Conservation (phyloP, 2,113 vertebrate species). For the Perognathus longimembris region DNA sequence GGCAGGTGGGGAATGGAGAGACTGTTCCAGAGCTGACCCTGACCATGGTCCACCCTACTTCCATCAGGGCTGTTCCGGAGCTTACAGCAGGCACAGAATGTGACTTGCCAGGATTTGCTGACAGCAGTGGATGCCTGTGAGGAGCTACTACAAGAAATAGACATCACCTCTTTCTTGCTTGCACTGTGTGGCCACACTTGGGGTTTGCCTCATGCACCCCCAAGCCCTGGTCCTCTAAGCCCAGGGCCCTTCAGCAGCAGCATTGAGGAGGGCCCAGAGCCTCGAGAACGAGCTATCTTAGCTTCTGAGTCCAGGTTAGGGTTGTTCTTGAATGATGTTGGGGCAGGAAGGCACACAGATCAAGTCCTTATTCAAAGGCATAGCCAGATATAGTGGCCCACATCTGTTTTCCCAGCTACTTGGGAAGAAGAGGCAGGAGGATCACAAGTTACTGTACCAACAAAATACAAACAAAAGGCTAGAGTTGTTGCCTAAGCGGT, state of each 20-base stretch:
- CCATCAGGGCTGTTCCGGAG: conserved; percentile 92
- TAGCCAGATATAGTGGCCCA: too few relatives aligned
- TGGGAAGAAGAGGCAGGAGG: too few relatives aligned
- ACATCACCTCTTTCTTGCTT: conserved; percentile 95
- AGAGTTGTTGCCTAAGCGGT: too few relatives aligned
- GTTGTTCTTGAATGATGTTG: neutral
- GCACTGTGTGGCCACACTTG: conserved; percentile 95
- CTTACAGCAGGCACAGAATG: conserved; percentile 93
- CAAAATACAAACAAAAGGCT: too few relatives aligned
- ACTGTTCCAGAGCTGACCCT: neutral
- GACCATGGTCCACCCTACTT: neutral
- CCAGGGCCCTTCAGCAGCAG: conserved; percentile 85
- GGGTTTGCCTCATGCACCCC: conserved; percentile 79
- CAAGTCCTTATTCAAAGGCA: neutral
- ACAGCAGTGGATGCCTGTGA: conserved; percentile 98
- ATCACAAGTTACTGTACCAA: too few relatives aligned
- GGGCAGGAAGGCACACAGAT: neutral
- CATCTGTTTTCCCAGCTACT: too few relatives aligned
- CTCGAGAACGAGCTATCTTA: conserved; percentile 82
- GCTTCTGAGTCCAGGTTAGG: conserved; percentile 90
- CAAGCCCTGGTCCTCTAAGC: conserved; percentile 78
- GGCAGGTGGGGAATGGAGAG: neutral
- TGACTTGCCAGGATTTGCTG: conserved; percentile 94
- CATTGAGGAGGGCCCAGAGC: conserved; percentile 88
- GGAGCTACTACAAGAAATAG: conserved; percentile 96